Percentiles rank a stretch among this genome's conserved stretches.
Evolutionary conservation across 2,797 vertebrate genomes (phyloP).

Genomic region (Erpetoichthys calabaricus): DNA sequence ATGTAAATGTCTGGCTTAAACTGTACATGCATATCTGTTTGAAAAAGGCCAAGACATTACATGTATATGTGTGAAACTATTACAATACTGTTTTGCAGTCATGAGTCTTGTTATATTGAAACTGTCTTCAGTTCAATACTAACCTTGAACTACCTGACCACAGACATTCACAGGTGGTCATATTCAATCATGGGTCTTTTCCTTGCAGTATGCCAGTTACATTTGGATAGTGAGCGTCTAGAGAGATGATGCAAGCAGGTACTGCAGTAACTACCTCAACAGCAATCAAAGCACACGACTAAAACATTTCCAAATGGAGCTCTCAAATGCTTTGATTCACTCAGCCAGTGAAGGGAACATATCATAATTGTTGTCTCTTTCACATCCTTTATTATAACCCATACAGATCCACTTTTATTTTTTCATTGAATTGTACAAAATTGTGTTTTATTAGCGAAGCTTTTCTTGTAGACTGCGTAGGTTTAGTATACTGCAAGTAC

Average conservation of each 20-base stretch:
- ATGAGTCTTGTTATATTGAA: no score
- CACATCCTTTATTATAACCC: neutral
- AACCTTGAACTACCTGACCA: conserved; percentile 31
- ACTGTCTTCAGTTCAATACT: conserved; percentile 37
- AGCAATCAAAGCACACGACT: conserved; percentile 4
- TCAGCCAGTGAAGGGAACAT: neutral
- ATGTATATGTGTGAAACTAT: no score
- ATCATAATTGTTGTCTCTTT: conserved; percentile 1
- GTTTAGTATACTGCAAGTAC: neutral
- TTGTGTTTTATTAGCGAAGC: neutral
- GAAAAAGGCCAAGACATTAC: no score
- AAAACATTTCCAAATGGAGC: conserved; percentile 1
- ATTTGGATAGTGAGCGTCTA: conserved; percentile 36
- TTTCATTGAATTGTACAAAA: neutral
- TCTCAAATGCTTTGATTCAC: neutral
- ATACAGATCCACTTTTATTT: neutral
- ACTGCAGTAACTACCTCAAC: neutral
- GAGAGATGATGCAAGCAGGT: neutral
- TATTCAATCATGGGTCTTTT: conserved; percentile 51
- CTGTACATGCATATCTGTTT: no score
- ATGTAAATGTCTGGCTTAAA: no score
- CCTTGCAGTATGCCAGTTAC: conserved; percentile 46
- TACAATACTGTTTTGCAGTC: no score
- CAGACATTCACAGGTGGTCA: conserved; percentile 51
- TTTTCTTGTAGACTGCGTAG: neutral